Conservation (phyloP, 2,888 invertebrate genomes). For the Synergus japonicus region DNA sequence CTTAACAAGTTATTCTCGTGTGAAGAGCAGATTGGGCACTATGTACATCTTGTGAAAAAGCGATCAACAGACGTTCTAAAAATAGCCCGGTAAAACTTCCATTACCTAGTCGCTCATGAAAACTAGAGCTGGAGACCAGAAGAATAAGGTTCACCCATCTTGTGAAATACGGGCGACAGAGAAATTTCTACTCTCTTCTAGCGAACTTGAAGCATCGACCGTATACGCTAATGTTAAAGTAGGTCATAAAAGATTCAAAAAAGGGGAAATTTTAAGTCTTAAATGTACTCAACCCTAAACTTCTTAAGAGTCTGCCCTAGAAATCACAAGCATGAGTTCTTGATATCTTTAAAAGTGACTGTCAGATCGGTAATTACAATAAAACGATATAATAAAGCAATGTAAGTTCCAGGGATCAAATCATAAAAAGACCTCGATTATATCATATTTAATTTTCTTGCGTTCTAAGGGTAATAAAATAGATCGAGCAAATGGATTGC, state of each 20-base stretch:
- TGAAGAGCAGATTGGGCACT: not conserved
- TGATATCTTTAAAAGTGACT: too few species aligned
- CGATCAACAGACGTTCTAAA: conserved; percentile 30
- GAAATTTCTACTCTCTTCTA: conserved; percentile 30
- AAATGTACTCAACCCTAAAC: not conserved
- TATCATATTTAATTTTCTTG: too few species aligned
- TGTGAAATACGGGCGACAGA: conserved; percentile 20
- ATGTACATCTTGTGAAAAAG: not conserved
- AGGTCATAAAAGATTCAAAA: conserved; percentile 49
- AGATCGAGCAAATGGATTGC: not conserved
- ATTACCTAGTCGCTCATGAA: conserved; percentile 36
- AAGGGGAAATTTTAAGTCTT: not conserved
- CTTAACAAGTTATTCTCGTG: not conserved
- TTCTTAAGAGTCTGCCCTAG: not conserved
- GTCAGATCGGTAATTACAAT: too few species aligned
- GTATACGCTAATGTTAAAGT: conserved; percentile 43
- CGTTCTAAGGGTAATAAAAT: not conserved
- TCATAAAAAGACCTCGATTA: too few species aligned
- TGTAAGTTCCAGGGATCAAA: too few species aligned
- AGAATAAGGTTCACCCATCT: conserved; percentile 26
- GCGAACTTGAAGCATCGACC: conserved; percentile 36
- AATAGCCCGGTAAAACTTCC: conserved; percentile 24
- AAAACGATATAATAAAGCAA: too few species aligned
- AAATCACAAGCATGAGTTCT: not conserved
- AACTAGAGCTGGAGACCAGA: conserved; percentile 21